Percentiles rank a stretch among this genome's conserved stretches.
phyloP scores from a whole-genome alignment of 2,888 invertebrate genomes.

The Drosophila limbata region DNA sequence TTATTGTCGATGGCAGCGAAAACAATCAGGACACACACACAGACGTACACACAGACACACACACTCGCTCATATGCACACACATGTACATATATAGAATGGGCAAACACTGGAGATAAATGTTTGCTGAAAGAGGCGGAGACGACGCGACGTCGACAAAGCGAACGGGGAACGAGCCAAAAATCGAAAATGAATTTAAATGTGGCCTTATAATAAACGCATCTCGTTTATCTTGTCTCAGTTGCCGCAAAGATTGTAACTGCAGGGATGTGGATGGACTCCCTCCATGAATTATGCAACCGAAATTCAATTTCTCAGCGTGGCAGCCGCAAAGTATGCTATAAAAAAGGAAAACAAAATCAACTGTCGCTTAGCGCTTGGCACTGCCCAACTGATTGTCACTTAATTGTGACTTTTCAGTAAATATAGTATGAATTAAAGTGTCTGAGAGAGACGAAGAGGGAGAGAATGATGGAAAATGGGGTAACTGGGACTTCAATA shows the following conservation, averaged over 20 bases:
- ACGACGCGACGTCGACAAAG: slow-evolving; percentile 9
- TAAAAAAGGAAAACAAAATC: slow-evolving; percentile 43
- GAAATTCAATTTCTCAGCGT: slow-evolving; percentile 58
- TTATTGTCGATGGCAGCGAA: slow-evolving; percentile 67
- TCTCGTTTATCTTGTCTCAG: slow-evolving; percentile 50
- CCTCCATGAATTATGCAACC: slow-evolving; percentile 73
- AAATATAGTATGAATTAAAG: slow-evolving; percentile 6
- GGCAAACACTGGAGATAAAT: slow-evolving; percentile 69
- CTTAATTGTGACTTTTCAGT: slow-evolving; percentile 62
- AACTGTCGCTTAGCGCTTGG: slow-evolving; percentile 38
- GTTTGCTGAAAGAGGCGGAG: slow-evolving; percentile 40
- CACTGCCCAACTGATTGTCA: slow-evolving; percentile 62
- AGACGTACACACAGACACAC: slow-evolving; percentile 24
- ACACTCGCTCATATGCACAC: not conserved
- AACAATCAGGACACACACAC: slow-evolving; percentile 36
- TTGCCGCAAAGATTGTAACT: slow-evolving; percentile 11
- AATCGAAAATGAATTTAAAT: slow-evolving; percentile 79
- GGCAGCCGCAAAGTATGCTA: slow-evolving; percentile 47
- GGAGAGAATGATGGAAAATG: slow-evolving; percentile 17
- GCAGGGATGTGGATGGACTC: slow-evolving; percentile 24
- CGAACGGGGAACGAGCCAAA: slow-evolving; percentile 48
- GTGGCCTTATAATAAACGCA: slow-evolving; percentile 71
- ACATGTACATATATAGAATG: slow-evolving; percentile 21
- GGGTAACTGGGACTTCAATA: slow-evolving; percentile 59
- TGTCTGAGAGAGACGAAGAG: not conserved